Conservation (phyloP, 2,113 vertebrate species). For the Zingel zingel region DNA sequence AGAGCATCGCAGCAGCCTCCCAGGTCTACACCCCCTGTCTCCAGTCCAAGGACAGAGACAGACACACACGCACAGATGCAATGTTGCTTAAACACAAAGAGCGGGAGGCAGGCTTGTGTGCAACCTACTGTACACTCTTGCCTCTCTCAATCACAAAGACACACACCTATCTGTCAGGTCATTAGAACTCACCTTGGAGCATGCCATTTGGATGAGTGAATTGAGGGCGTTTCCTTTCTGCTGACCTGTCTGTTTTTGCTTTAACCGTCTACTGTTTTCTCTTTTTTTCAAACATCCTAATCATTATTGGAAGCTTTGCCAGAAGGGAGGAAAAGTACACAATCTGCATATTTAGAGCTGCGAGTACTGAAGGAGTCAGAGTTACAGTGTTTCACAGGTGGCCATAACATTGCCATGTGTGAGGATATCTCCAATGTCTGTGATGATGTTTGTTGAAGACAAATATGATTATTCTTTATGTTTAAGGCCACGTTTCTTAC, state of each 20-base stretch:
- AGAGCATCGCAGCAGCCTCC: constrained; percentile 48
- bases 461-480: constrained; percentile 28
- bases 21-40: constrained; percentile 44
- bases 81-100: constrained; percentile 45
- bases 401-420: neutral
- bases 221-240: constrained; percentile 64
- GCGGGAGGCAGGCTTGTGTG: constrained; percentile 26
- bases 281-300: constrained; percentile 66
- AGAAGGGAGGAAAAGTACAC: constrained; percentile 69
- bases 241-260: constrained; percentile 68
- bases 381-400: constrained; percentile 59
- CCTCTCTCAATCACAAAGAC: constrained; percentile 34
- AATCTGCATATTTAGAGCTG: constrained; percentile 51
- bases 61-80: constrained; percentile 41
- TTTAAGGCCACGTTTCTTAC: constrained; percentile 13
- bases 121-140: constrained; percentile 14
- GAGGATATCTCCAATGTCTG: neutral
- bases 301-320: constrained; percentile 58
- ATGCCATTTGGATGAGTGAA: constrained; percentile 66
- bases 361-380: constrained; percentile 20
- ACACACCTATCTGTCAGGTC: constrained; percentile 70
- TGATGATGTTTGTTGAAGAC: constrained; percentile 25
- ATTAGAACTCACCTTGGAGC: constrained; percentile 73
- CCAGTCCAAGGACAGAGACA: constrained; percentile 65
- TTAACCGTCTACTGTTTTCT: constrained; percentile 62